Base-by-base conservation (phyloP, 2,113 vertebrate genomes). In the Raphicerus campestris region DNA sequence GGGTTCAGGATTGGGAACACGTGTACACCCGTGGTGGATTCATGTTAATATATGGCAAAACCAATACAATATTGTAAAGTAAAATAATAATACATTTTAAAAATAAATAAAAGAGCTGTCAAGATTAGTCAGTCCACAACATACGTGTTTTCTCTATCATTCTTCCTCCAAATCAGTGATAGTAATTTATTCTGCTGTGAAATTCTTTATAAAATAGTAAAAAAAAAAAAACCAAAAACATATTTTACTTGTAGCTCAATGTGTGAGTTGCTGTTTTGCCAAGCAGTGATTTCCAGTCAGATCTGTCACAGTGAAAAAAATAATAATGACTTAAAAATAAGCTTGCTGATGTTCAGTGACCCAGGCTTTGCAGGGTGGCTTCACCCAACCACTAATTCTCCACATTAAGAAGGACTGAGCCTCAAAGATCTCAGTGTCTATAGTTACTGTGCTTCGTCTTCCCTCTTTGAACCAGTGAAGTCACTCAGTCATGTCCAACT, bases 171-270 rank as follows among this genome's bases (percentile, higher is more conserved):
- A 91, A 92, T 97, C 88, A 87, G 16, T 58, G 11, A 91, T 35
- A 55, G 78, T 61, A 96, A 49, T 96, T 97, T 88, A 90, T 93
- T 82, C 35, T 42, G 7, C 93, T 45, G 4, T 24, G 93, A 97
- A 98, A 97, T 87, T 82, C 60, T 81, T 96, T 96, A 53, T 66
- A 51, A 96, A 98, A 97, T 7, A 66, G 55, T 16, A 45, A 45
- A 45, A 77, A 77, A 77, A 26, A 14, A 24, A 35, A 91, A 84
- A 96, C 94, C 47, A 91, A 95, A 97, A 98, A 0, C 6, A 3
- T 92, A 81, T 93, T 96, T 97, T 96, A 81, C 2, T 87, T 97
- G 55, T 51, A 89, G 10, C 20, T 93, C 51, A 35, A 8, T 47
- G 89, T 70, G 1, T 2, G 58, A 96, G 91, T 95, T 91, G 24